phyloP scores from a whole-genome alignment of 2,888 invertebrate genomes.

The Pollenia griseotomentosa region DNA sequence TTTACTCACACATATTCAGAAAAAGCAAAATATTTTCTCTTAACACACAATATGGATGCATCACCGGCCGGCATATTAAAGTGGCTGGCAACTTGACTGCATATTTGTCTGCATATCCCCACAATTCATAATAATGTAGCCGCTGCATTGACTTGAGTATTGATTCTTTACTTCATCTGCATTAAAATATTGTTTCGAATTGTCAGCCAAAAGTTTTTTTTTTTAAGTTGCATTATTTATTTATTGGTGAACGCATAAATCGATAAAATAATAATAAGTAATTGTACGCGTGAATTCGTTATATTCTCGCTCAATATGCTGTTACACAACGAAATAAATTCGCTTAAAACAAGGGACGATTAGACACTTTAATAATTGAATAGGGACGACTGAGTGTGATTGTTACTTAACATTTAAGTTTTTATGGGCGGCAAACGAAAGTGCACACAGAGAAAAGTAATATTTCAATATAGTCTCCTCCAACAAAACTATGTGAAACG shows the following conservation, averaged over 20 bases:
- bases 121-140: not conserved
- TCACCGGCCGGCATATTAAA: conserved; percentile 52
- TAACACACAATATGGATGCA: conserved; percentile 22
- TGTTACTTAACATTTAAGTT: too few relatives aligned
- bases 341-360: not conserved
- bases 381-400: too few relatives aligned
- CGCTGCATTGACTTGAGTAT: not conserved
- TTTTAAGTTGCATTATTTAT: conserved; percentile 12
- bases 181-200: conserved; percentile 2
- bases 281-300: not conserved
- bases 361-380: not conserved
- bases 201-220: conserved; percentile 28
- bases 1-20: not conserved
- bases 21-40: conserved; percentile 43
- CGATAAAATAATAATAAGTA: conserved; percentile 6
- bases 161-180: not conserved
- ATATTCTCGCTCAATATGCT: not conserved
- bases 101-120: conserved; percentile 24
- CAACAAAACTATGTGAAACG: too few relatives aligned
- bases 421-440: too few relatives aligned
- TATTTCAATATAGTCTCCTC: too few relatives aligned
- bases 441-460: too few relatives aligned
- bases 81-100: conserved; percentile 25
- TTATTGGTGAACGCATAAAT: not conserved
- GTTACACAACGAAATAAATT: not conserved